Evolutionary conservation across 2,888 invertebrate species (phyloP).

Genomic region (Polyommatus icarus): DNA sequence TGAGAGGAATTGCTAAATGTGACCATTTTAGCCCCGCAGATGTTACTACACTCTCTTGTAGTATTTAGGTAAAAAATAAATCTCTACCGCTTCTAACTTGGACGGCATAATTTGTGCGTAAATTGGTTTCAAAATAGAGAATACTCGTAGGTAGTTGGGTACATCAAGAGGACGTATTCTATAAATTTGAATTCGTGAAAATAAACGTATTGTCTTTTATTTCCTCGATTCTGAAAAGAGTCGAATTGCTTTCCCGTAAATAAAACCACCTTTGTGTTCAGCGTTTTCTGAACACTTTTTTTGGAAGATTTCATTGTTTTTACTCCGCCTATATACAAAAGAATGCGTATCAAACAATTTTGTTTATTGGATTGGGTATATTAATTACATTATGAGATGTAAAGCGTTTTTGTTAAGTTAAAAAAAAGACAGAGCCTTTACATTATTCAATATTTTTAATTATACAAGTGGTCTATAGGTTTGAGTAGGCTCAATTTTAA

Average conservation of each 20-base stretch:
- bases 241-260: conserved; percentile 3
- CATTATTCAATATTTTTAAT: not conserved
- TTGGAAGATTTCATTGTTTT: conserved; percentile 1
- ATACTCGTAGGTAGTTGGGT: conserved; percentile 55
- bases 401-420: not conserved
- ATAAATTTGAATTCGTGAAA: conserved; percentile 36
- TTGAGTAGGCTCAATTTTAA: no score
- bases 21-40: no score
- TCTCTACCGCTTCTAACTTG: conserved; percentile 40
- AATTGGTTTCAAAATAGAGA: conserved; percentile 75
- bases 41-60: no score
- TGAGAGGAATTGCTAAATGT: no score
- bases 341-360: not conserved
- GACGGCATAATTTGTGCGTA: conserved; percentile 57
- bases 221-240: not conserved
- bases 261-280: conserved; percentile 24
- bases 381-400: not conserved
- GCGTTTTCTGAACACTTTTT: conserved; percentile 4
- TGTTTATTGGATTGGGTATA: not conserved
- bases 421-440: not conserved
- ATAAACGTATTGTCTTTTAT: conserved; percentile 38
- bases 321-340: not conserved
- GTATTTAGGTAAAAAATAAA: not conserved
- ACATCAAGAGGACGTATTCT: conserved; percentile 57
- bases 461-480: no score